Evolutionary conservation across 2,797 vertebrate genomes (phyloP).

Genomic region (Astyanax mexicanus): DNA sequence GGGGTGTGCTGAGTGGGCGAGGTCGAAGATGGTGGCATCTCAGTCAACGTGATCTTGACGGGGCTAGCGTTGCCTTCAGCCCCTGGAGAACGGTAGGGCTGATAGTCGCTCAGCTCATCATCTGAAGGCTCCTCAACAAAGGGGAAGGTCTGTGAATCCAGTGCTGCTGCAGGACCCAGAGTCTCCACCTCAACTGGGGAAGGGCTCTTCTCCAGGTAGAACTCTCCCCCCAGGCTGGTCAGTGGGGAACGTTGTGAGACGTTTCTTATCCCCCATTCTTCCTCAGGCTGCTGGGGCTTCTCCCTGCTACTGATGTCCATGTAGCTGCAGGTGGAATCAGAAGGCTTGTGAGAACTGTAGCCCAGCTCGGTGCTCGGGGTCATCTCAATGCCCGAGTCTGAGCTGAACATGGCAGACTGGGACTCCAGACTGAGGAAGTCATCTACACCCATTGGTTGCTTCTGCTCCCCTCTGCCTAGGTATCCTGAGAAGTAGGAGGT

Average conservation of each 20-base stretch:
- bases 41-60: conserved; percentile 90
- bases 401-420: conserved; percentile 79
- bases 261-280: conserved; percentile 48
- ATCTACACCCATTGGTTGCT: conserved; percentile 64
- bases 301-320: conserved; percentile 94
- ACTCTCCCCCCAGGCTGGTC: conserved; percentile 56
- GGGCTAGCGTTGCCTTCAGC: conserved; percentile 79
- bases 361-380: conserved; percentile 79
- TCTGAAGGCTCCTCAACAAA: conserved; percentile 86
- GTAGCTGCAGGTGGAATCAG: conserved; percentile 89
- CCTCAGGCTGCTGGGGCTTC: conserved; percentile 65
- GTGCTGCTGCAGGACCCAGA: conserved; percentile 72
- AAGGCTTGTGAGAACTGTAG: conserved; percentile 79
- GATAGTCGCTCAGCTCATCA: conserved; percentile 83
- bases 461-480: conserved; percentile 21
- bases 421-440: conserved; percentile 82
- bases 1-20: conserved; percentile 55
- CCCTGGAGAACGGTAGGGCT: conserved; percentile 75
- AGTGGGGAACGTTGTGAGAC: conserved; percentile 46
- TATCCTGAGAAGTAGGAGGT: conserved; percentile 58
- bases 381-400: conserved; percentile 83
- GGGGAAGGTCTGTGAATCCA: conserved; percentile 83
- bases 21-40: conserved; percentile 69
- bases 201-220: conserved; percentile 77
- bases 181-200: conserved; percentile 76